Evolutionary conservation across 2,888 invertebrate genomes (phyloP).

Genomic region (Oscheius myriophilus): DNA sequence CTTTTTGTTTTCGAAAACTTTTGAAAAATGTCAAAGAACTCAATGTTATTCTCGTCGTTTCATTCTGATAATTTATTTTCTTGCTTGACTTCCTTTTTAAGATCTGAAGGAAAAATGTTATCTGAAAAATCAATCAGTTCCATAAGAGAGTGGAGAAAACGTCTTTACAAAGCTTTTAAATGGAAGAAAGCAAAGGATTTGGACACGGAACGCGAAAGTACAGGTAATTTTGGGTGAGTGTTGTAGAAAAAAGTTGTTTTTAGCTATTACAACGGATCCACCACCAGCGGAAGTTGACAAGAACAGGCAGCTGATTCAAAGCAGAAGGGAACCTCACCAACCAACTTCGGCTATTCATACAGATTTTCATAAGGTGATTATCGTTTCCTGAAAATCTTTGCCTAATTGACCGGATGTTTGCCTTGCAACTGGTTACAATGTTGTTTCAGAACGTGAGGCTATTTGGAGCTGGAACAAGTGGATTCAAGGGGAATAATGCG

Average conservation of each 20-base stretch:
- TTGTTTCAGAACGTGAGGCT: slow-evolving; percentile 27
- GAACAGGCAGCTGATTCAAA: slow-evolving; percentile 44
- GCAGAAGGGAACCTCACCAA: slow-evolving; percentile 33
- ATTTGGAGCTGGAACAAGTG: slow-evolving; percentile 12
- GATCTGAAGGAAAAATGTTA: slow-evolving; percentile 26
- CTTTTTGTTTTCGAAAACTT: too few species aligned
- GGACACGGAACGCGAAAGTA: slow-evolving; percentile 2
- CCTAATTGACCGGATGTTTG: slow-evolving; percentile 6
- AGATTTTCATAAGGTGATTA: slow-evolving; percentile 32
- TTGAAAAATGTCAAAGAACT: too few species aligned
- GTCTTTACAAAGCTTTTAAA: slow-evolving; percentile 61
- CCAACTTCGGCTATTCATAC: slow-evolving; percentile 12
- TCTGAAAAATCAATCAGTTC: slow-evolving; percentile 24
- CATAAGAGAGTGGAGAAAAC: slow-evolving; percentile 59
- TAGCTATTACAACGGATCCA: slow-evolving; percentile 25
- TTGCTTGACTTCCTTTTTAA: slow-evolving; percentile 1
- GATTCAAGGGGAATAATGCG: slow-evolving; percentile 5
- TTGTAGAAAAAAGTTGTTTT: neutral
- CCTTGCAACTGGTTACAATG: slow-evolving; percentile 16
- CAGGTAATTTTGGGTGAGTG: neutral
- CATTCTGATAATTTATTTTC: too few species aligned
- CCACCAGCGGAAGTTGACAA: slow-evolving; percentile 41
- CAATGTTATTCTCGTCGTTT: too few species aligned
- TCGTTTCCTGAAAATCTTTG: neutral
- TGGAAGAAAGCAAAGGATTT: slow-evolving; percentile 28